Base-by-base conservation (phyloP, 2,113 vertebrate genomes). In the Boulengeromyrus knoepffleri region DNA sequence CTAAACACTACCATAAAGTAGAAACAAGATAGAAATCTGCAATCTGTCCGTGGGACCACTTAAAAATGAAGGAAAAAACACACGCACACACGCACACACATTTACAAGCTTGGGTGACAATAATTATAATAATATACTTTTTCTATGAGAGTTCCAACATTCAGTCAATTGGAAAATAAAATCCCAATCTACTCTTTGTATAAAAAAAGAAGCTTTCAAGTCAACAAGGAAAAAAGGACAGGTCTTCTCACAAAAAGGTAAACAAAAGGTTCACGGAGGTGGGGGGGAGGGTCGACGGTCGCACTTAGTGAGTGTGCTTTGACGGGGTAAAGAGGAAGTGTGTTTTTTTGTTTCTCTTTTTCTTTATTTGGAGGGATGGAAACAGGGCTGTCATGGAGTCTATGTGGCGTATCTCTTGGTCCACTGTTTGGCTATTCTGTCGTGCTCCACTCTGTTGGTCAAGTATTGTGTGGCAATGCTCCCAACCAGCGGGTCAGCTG, bases 271-370 rank as follows among this genome's bases (percentile, higher is more conserved):
- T 94, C 91, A 92, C 94, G 92, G 91, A 89, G 92, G 92, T 90
- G 93, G 94, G 95, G 93, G 94, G 95, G 94, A 89, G 94, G 96
- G 95, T 94, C 95, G 96, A 96, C 94, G 91, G 97, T 97, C 97
- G 97, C 97, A 99, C 97, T 98, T 97, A 95, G 97, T 97, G 98
- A 98, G 95, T 98, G 98, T 99, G 98, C 98, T 98, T 97, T 97
- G 96, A 97, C 97, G 96, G 90, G 90, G 90, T 47, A 50, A n/a
- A 80, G 89, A 89, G 84, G 85, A 85, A 87, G 91, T 87, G 91
- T 74, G 85, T 52, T 53, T 49, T 88, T 90, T 89, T 90, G 39
- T 66, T 62, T 86, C 56, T 12, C 80, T 21, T 45, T 52, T 36
- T 56, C 77, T 77, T 49, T 53, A 21, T 47, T 62, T 31, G 91